Base-by-base conservation (phyloP, 1,140 invertebrate species). In the Theocolax elegans region DNA sequence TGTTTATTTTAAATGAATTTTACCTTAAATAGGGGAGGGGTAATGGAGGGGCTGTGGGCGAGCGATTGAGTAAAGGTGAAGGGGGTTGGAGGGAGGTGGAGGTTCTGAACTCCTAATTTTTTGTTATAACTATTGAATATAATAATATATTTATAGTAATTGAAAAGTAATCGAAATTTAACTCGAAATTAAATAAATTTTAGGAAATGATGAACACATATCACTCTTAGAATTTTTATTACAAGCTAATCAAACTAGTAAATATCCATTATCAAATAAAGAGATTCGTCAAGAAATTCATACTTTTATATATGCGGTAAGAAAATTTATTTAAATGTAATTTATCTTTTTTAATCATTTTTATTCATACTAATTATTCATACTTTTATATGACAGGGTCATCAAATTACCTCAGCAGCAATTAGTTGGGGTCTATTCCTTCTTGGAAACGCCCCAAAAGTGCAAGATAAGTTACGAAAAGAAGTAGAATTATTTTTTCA, bases 301-400 rank as follows among this genome's bases (percentile, higher is more conserved):
- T 69, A 93, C 92, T 0, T 93, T 93, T 76, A 92, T 93, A 89
- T 93, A 94, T 85, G 91, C 89, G 83, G 92, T 93, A 71, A 69
- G 31, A n/a, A n/a, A n/a, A n/a, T n/a, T n/a, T 48, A 58, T 9
- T 67, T 42, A 71, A 31, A 53, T 59, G 2, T 19, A 10, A 58
- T 63, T 23, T 10, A n/a, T n/a, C n/a, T 62, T 19, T 0, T 21
- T 21, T 23, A 21, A 8, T 1, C 4, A 48, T 48, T 8, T 15
- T 15, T 31, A 17, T 31, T 23, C 3, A 25, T 51, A 10, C 6
- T 23, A 23, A 48, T 6, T 4, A 3, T 21, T 3, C 15, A 8
- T 51, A 51, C 15, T 3, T 23, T 10, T 27, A 51, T 40, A 54
- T 4, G 93, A 78, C 87, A 81, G 83, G 89, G 88, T 3, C 85